Evolutionary conservation across 2,888 invertebrate genomes (phyloP).

Genomic region (Glaucopsyche alexis): DNA sequence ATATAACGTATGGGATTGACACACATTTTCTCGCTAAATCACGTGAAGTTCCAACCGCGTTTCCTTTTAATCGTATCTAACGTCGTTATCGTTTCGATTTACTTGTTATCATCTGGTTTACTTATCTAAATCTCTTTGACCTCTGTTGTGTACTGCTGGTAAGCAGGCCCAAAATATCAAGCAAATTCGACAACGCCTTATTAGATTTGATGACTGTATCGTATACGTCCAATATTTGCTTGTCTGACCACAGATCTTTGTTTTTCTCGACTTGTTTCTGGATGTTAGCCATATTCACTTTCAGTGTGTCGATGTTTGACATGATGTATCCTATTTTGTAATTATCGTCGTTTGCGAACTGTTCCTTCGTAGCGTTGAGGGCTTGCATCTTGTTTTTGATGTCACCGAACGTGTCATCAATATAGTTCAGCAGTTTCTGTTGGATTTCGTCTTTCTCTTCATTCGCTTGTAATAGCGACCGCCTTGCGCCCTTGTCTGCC

Average conservation of each 20-base stretch:
- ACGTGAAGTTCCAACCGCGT: too few relatives aligned
- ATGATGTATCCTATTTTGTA: slow-evolving; percentile 54
- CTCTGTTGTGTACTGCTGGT: neutral
- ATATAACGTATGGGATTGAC: too few relatives aligned
- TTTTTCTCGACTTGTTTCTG: slow-evolving; percentile 44
- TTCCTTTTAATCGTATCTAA: too few relatives aligned
- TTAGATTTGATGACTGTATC: slow-evolving; percentile 48
- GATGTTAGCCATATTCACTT: slow-evolving; percentile 46
- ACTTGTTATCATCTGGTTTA: too few relatives aligned
- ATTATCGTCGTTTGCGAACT: slow-evolving; percentile 41
- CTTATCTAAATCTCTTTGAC: neutral
- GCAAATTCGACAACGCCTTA: slow-evolving; percentile 41
- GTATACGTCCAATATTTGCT: slow-evolving; percentile 46
- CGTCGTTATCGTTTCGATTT: too few relatives aligned
- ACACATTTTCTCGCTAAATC: too few relatives aligned
- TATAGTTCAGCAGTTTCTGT: slow-evolving; percentile 45
- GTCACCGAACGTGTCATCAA: slow-evolving; percentile 47
- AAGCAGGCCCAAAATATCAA: slow-evolving; percentile 42
- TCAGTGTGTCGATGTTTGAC: slow-evolving; percentile 52
- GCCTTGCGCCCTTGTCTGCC: slow-evolving; percentile 30
- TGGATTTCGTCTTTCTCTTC: slow-evolving; percentile 42
- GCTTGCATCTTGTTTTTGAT: slow-evolving; percentile 46
- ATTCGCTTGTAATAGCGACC: slow-evolving; percentile 19
- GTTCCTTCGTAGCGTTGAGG: slow-evolving; percentile 42
- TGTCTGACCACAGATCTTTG: slow-evolving; percentile 44